Percentiles rank a stretch among this genome's conserved stretches.
Evolutionary conservation across 1,140 invertebrate genomes (phyloP).

Genomic region (Drepana arcuata): DNA sequence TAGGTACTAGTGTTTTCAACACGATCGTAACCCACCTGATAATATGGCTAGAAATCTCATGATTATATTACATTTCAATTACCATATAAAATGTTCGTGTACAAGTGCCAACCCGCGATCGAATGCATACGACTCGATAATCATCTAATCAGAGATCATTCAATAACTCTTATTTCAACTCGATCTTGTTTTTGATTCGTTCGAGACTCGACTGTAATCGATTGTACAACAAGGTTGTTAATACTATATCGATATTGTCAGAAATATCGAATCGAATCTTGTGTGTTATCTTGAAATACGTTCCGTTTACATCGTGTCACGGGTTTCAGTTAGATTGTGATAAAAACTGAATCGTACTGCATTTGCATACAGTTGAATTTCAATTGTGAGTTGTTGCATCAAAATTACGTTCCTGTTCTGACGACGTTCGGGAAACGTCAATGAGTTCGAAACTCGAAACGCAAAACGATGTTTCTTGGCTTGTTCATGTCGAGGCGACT

Average conservation of each 20-base stretch:
- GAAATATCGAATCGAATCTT: constrained; percentile 36
- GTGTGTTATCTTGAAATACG: constrained; percentile 44
- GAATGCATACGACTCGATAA: constrained; percentile 47
- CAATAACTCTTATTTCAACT: constrained; percentile 59
- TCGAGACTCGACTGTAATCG: constrained; percentile 17
- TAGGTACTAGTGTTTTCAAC: constrained; percentile 27
- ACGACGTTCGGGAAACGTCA: constrained; percentile 35
- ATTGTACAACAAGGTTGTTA: constrained; percentile 25
- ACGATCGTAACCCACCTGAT: constrained; percentile 42
- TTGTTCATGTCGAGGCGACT: constrained; percentile 11
- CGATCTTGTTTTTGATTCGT: constrained; percentile 17
- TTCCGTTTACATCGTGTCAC: constrained; percentile 34
- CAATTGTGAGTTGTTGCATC: constrained; percentile 5
- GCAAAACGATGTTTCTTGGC: constrained; percentile 34
- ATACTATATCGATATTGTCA: constrained; percentile 15
- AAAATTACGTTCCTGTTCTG: constrained; percentile 25
- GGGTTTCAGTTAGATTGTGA: constrained; percentile 5
- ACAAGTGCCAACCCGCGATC: constrained; percentile 32
- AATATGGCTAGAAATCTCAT: constrained; percentile 51
- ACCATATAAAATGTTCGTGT: constrained; percentile 62
- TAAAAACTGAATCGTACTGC: not conserved
- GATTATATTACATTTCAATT: constrained; percentile 66
- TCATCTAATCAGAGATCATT: constrained; percentile 65
- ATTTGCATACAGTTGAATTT: not conserved
- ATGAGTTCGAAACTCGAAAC: constrained; percentile 51